Evolutionary conservation across 2,888 invertebrate genomes (phyloP), one percentile per base, ranked within the genome.

Genomic region (Aproaerema taeniolella): DNA sequence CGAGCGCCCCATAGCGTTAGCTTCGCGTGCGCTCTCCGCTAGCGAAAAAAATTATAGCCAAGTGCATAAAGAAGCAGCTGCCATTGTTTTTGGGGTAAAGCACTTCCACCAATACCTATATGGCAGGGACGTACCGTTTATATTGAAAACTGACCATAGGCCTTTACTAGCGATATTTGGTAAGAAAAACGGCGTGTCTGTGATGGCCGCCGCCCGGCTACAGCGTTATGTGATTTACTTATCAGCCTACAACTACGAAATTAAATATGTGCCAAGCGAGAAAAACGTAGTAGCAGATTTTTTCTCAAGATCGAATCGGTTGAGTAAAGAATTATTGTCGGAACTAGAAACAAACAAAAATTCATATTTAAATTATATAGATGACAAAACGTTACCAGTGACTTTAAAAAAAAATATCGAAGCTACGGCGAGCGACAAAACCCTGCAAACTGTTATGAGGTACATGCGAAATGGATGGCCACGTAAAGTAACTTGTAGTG

Each of bases 21-120:
- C 25, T 2, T 34, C 34, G 7, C 12, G 34, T 2, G 7, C 34
- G 2, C 12, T 34, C 3, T 13, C 25, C 2, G 2, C 2, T 13
- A 46, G 45, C 16, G 43, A 49, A 32, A 13, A 29, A 6, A 49
- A 43, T 14, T 53, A 51, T 30, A 44, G 43, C 17, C 50, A 50
- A 31, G 47, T 51, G 2, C 51, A 49, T 12, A 52, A 50, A 20
- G 50, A 48, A 24, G 51, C 46, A 0, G 48, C 45, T 1, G 48
- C 49, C 0, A 50, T 51, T 5, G 39, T 53, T 17, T 49, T 45
- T 15, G 47, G 43, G 2, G 46, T 50, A 1, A 42, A 39, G n/a
- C 20, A 17, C 1, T 54, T 49, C 20, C 50, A 53, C 12, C 49
- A 51, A 36, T 52, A 52, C 42, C n/a, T 55, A 7, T 53, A 49